Evolutionary conservation across 2,113 vertebrate genomes (phyloP), one percentile per base, ranked within the genome.

Genomic region (Bostrychus sinensis): DNA sequence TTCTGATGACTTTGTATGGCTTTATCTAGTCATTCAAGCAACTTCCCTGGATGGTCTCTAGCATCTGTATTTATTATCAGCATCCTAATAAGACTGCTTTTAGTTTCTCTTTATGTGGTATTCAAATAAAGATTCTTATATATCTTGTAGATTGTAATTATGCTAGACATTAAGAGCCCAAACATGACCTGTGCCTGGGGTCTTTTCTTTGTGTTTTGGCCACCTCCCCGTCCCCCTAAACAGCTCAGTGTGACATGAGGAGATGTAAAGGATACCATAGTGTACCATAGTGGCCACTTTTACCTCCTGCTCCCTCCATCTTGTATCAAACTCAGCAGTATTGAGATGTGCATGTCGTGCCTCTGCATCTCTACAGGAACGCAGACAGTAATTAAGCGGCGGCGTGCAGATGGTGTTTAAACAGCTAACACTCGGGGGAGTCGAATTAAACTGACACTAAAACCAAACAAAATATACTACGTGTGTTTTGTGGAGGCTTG

Each of bases 321-420:
- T 55, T 66, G 60, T 55, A 68, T 67, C 61, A 75, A 74, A 70
- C 36, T 50, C 64, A 39, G 70, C 67, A 69, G 76, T 77, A 57
- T 46, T 39, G 62, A 62, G 70, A 62, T 70, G 43, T 37, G 37
- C 46, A 46, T 67, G 76, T 39, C 28, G 34, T 56, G 55, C 17
- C 58, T 61, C 62, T 78, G 75, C 60, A 67, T 80, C 67, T 74
- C 68, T 70, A 48, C 62, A 75, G 67, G 74, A 75, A 70, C 26
- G 25, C 65, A 70, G 66, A 62, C 41, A 51, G 62, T 83, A 86
- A 86, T 84, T 82, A 85, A 83, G 60, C 17, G 13, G 22, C 3
- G 5, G 23, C n/a, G 26, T 72, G 56, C 72, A 77, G 74, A 80
- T 75, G 77, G 66, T 50, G 41, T 77, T 71, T 57, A 72, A 80